Base-by-base conservation (phyloP, 2,113 vertebrate species). In the Microtus montanus region DNA sequence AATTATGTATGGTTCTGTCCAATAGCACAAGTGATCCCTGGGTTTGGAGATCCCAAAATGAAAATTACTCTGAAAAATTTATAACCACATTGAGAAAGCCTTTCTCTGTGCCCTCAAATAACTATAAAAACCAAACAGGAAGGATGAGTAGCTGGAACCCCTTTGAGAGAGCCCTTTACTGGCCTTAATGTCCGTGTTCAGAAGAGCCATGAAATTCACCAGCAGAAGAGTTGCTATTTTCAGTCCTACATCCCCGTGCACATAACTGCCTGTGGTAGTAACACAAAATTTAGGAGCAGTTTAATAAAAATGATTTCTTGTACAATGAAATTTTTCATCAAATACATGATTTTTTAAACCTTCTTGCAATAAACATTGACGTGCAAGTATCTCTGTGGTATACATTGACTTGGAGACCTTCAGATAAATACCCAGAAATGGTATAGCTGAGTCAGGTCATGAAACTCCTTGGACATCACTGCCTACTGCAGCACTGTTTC, bases 81-180 rank as follows among this genome's bases (percentile, higher is more conserved):
- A 80, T 54, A 92, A 41, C 58, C 54, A 74, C 77, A 77, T 22
- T 1, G 17, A 85, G 52, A 89, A 89, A 88, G 7, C 14, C 20
- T 70, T 87, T 87, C 82, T 90, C 68, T 20, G 24, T 61, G 38
- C 13, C 80, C 41, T 75, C 82, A 89, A 66, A 35, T 75, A 93
- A 91, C 64, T 85, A 33, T 89, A 85, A 89, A 89, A 92, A 64
- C 58, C 38, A 86, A 89, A 86, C 61, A 52, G 61, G 83, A 84
- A 63, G 41, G 30, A 20, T 74, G 22, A 49, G 30, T 86, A 63
- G 7, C 38, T 83, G 30, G 38, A 80, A 89, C 35, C 73, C 70
- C 70, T 77, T 70, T 13, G 63, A 93, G 63, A 93, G 71, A 89
- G 4, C 5, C 14, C 38, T 93, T 78, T 85, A 64, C 58, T 89